These are phyloP conservation scores for Dendrolimus houi DNA, from an alignment of 2,888 invertebrate species.

Conservation along the genomic window DNA sequence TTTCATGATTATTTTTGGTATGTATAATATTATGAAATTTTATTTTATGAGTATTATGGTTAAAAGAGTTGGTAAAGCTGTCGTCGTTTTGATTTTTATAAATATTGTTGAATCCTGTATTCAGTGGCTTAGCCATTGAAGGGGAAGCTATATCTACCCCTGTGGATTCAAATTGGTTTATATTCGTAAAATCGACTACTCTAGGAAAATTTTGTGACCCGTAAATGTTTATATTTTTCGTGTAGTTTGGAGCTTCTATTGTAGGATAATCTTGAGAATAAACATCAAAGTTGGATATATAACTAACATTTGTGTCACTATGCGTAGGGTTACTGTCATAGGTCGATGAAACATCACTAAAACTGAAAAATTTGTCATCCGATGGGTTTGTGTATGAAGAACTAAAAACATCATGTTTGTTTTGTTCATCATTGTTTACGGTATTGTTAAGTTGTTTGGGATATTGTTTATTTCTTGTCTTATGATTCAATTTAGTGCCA, in stretches of 20 bases:
- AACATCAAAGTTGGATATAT: constrained; percentile 25
- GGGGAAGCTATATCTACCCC: neutral
- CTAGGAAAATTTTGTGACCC: constrained; percentile 41
- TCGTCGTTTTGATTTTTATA: neutral
- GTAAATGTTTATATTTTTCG: constrained; percentile 14
- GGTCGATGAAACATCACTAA: constrained; percentile 24
- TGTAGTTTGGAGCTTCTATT: constrained; percentile 27
- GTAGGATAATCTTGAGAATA: constrained; percentile 29
- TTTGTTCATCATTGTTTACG: too few species aligned
- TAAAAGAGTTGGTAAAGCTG: neutral
- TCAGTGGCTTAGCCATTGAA: neutral
- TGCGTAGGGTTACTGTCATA: constrained; percentile 31
- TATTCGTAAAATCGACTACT: constrained; percentile 58
- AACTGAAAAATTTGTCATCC: constrained; percentile 30
- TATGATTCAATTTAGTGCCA: constrained; percentile 50
- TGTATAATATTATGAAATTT: constrained; percentile 23
- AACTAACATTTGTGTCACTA: constrained; percentile 28
- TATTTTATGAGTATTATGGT: neutral
- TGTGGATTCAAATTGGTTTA: constrained; percentile 23
- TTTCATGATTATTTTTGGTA: constrained; percentile 27
- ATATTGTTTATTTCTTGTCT: constrained; percentile 31
- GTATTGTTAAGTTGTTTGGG: constrained; percentile 34
- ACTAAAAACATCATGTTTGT: constrained; percentile 32
- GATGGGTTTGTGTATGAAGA: constrained; percentile 27
- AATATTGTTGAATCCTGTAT: neutral